Percentiles rank a stretch among this genome's conserved stretches.
phyloP scores from a whole-genome alignment of 1,140 invertebrate species.

The Colletes gigas region DNA sequence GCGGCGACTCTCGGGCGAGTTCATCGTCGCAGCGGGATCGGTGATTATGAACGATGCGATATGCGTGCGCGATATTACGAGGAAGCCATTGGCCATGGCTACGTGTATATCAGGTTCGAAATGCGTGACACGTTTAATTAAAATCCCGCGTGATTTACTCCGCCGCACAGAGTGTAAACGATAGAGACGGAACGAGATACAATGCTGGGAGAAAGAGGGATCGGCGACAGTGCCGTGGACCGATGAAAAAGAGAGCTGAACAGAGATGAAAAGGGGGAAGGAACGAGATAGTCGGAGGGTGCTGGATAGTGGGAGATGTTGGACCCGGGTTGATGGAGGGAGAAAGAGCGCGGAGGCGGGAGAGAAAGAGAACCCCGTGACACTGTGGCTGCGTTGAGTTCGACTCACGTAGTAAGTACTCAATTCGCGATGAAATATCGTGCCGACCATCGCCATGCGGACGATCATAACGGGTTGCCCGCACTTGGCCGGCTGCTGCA shows the following conservation, averaged over 20 bases:
- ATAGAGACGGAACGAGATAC: conserved; percentile 12
- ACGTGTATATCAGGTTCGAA: conserved; percentile 73
- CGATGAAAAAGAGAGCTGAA: conserved; percentile 17
- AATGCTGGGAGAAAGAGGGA: conserved; percentile 9
- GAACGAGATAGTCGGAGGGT: neutral
- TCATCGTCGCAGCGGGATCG: conserved; percentile 57
- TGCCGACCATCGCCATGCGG: conserved; percentile 65
- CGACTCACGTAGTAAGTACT: conserved; percentile 73
- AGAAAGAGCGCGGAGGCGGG: conserved; percentile 23
- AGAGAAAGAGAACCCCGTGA: conserved; percentile 54
- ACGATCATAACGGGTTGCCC: conserved; percentile 72
- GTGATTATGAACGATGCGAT: conserved; percentile 77
- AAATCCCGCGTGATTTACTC: conserved; percentile 77
- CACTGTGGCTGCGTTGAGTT: conserved; percentile 72
- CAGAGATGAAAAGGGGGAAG: neutral
- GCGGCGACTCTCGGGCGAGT: conserved; percentile 37
- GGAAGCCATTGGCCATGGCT: conserved; percentile 60
- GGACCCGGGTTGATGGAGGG: neutral
- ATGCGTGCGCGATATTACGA: conserved; percentile 74
- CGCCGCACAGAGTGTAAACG: conserved; percentile 39
- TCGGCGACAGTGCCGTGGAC: conserved; percentile 11
- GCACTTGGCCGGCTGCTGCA: conserved; percentile 69
- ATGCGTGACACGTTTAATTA: conserved; percentile 79
- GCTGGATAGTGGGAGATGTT: neutral
- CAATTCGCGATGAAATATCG: conserved; percentile 76